A percentile compares a stretch with the other conserved stretches of the same genome.
Evolutionary conservation across 2,113 vertebrate genomes (phyloP).

Genomic region (Serilophus lunatus): DNA sequence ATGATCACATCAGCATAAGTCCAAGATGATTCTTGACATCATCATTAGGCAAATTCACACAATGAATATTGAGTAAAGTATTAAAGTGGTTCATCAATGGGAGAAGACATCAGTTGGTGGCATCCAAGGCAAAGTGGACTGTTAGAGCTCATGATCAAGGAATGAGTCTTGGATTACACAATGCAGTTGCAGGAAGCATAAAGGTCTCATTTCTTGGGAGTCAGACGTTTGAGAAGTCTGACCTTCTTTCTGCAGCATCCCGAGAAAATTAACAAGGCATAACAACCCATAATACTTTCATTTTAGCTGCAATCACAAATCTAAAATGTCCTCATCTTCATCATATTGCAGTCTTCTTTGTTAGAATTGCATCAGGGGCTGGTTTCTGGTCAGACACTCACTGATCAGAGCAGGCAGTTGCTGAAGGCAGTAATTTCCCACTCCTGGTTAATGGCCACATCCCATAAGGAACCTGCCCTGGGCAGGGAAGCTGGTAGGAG

Average conservation of each 20-base stretch:
- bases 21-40: neutral
- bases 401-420: neutral
- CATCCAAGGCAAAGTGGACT: neutral
- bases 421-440: neutral
- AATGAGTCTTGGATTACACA: neutral
- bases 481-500: neutral
- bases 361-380: neutral
- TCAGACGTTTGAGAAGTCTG: neutral
- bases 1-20: neutral
- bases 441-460: neutral
- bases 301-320: conserved; percentile 7
- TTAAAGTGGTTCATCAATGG: neutral
- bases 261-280: conserved; percentile 7
- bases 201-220: neutral
- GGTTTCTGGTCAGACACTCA: neutral
- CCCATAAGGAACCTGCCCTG: neutral
- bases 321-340: neutral
- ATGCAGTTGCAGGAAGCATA: neutral
- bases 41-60: neutral
- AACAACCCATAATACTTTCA: neutral
- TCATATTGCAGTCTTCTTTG: neutral
- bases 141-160: neutral
- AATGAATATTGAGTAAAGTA: neutral
- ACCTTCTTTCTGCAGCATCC: neutral
- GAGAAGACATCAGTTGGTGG: neutral